Percentiles rank a stretch among this genome's conserved stretches.
Evolutionary conservation across 2,113 vertebrate genomes (phyloP).

Genomic region (Galemys pyrenaicus): DNA sequence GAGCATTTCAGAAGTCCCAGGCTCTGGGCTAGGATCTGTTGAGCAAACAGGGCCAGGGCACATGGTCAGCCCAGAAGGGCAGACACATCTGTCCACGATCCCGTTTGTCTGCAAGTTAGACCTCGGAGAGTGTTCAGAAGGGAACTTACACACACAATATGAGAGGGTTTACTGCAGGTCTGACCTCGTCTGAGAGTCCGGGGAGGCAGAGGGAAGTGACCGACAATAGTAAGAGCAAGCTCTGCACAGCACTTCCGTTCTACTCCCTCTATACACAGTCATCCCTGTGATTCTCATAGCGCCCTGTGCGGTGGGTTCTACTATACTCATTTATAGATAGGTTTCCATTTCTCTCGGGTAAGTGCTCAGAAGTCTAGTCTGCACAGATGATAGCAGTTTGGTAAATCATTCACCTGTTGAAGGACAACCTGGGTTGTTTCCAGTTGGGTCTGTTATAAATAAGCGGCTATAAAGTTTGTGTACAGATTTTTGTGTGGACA

Average conservation of each 20-base stretch:
- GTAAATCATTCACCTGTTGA: background rate
- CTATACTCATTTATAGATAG: background rate
- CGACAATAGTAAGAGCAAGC: background rate
- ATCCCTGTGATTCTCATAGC: background rate
- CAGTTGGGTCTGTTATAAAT: background rate
- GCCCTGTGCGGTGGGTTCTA: background rate
- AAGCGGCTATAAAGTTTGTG: background rate
- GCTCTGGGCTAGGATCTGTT: background rate
- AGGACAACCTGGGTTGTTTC: background rate
- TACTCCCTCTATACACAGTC: background rate
- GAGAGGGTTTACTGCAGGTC: background rate
- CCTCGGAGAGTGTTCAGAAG: background rate
- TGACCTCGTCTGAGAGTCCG: background rate
- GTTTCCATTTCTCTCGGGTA: conserved; percentile 17
- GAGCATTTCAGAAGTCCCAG: background rate
- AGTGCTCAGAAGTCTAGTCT: background rate
- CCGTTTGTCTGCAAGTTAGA: background rate
- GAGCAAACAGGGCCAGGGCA: background rate
- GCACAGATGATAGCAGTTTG: background rate
- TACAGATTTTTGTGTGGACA: background rate
- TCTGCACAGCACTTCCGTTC: background rate
- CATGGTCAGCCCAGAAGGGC: background rate
- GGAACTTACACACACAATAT: background rate
- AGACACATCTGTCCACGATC: background rate
- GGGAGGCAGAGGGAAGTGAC: background rate